phyloP scores from a whole-genome alignment of 1,140 invertebrate genomes.

The Apocrypta bakeri region DNA sequence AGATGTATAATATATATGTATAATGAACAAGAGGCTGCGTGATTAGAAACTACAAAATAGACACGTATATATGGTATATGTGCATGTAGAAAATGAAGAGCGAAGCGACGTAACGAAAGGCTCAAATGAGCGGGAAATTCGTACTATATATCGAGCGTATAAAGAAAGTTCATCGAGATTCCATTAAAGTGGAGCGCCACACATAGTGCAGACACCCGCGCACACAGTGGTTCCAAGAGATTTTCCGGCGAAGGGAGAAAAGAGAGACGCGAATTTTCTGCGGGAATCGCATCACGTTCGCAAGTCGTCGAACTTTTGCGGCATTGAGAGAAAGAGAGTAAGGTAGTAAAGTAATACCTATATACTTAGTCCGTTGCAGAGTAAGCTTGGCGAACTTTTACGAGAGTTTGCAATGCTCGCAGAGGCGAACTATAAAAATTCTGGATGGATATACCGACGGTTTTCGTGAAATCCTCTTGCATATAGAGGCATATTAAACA shows the following conservation, averaged over 20 bases:
- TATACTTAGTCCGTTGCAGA: too few relatives aligned
- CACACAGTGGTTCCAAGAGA: neutral
- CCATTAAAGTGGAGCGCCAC: slow-evolving; percentile 38
- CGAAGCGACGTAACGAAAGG: slow-evolving; percentile 39
- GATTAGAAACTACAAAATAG: slow-evolving; percentile 47
- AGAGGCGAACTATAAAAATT: too few relatives aligned
- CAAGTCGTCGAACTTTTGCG: too few relatives aligned
- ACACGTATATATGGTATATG: too few relatives aligned
- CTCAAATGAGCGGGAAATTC: slow-evolving; percentile 48
- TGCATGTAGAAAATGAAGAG: too few relatives aligned
- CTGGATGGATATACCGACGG: too few relatives aligned
- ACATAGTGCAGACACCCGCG: neutral
- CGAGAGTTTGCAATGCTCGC: too few relatives aligned
- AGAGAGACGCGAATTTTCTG: neutral
- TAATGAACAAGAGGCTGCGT: neutral
- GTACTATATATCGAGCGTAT: slow-evolving; percentile 43
- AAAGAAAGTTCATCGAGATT: slow-evolving; percentile 48
- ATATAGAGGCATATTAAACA: too few relatives aligned
- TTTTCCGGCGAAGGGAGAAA: slow-evolving; percentile 24
- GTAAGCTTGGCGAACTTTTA: too few relatives aligned
- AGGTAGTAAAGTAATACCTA: too few relatives aligned
- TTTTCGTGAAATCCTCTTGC: too few relatives aligned
- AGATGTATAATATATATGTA: neutral
- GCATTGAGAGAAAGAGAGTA: too few relatives aligned
- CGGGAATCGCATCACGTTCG: neutral